Evolutionary conservation across 2,888 invertebrate species (phyloP), one percentile per base, ranked within the genome.

Genomic region (Loripinus fragilis): DNA sequence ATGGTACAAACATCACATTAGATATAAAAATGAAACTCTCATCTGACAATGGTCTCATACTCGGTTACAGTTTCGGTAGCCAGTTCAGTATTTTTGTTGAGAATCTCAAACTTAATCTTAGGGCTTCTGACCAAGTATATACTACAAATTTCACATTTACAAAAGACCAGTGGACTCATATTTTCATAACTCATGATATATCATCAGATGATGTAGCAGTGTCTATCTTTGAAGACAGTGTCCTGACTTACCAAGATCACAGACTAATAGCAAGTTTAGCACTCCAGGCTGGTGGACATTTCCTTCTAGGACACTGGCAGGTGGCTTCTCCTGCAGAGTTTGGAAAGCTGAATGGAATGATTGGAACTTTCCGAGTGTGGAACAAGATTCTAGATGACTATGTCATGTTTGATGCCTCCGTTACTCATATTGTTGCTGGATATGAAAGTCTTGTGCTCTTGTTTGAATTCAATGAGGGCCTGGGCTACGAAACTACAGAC

Each of bases 361-460:
- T 81, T 48, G 81, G 86, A 67, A 85, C 86, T 65, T 60, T 89
- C 0, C 74, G 86, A 48, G 73, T 87, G 7, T 89, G 88, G 87
- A 77, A 83, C 42, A 73, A 71, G 33, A 72, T 75, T 30, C 67
- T 88, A 33, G 71, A 81, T 60, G 60, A 60, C 3, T 60, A 60
- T 60, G 60, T 33, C 10, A 60, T 60, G 60, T 60, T 60, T 60
- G 60, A 60, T 60, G 60, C 60, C 7, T 67, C 67, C 38, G 42
- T 67, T 25, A 67, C 67, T 15, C 42, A 67, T 8, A 45, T 45
- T 30, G 67, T 67, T 8, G 42, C 42, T 45, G 41, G 67, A 10
- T 67, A 67, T 67, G 67, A 67, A 42, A 67, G 42, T 41, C 67
- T 67, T 25, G 67, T 67, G 20, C 42, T 67, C 3, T 15, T 67